These are phyloP conservation scores for Ectropis crepuscularia DNA, from an alignment of 2,888 invertebrate species.

Conservation along the genomic window DNA sequence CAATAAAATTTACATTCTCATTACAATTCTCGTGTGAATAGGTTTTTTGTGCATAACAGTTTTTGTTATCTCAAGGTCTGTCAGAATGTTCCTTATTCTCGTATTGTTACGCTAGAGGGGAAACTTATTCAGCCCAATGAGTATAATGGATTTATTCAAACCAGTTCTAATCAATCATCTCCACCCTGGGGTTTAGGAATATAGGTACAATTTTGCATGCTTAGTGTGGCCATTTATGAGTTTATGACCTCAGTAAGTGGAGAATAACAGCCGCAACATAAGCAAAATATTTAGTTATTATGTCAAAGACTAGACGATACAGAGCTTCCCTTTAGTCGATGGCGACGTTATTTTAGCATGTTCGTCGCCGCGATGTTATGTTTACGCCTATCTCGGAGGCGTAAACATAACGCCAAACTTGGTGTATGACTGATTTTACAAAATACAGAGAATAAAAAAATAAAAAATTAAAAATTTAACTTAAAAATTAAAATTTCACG, in stretches of 20 bases:
- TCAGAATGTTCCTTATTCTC: not conserved
- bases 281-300: too few species aligned
- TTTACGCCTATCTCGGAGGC: too few species aligned
- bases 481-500: too few species aligned
- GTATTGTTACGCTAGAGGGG: not conserved
- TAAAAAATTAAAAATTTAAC: too few species aligned
- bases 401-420: too few species aligned
- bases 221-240: not conserved
- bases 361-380: too few species aligned
- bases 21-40: slow-evolving; percentile 10
- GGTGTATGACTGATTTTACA: too few species aligned
- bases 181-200: not conserved
- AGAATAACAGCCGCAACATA: not conserved
- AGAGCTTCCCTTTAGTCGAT: too few species aligned
- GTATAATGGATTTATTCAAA: not conserved
- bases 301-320: too few species aligned
- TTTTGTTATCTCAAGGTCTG: slow-evolving; percentile 9
- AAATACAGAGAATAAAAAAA: too few species aligned
- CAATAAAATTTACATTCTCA: slow-evolving; percentile 17
- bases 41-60: slow-evolving; percentile 6
- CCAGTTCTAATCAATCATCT: not conserved
- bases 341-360: too few species aligned
- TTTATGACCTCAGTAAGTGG: not conserved
- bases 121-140: slow-evolving; percentile 4
- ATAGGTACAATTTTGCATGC: slow-evolving; percentile 7